Evolutionary conservation across 2,888 invertebrate genomes (phyloP), one percentile per base, ranked within the genome.

Genomic region (Theodoxus fluviatilis): DNA sequence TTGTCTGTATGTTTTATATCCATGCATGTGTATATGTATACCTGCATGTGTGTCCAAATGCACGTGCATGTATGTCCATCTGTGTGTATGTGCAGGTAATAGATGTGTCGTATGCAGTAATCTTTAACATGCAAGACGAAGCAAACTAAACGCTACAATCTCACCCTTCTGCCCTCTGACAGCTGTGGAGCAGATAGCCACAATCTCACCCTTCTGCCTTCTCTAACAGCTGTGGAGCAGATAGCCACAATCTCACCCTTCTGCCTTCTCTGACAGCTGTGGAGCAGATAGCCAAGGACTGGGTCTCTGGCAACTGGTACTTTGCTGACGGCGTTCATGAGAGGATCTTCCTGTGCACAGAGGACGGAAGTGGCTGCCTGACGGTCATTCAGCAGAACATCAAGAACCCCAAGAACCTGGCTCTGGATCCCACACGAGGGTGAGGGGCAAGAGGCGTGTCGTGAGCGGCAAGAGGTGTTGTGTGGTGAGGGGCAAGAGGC

Each of bases 291-390:
- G 92, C 92, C 6, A 86, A 92, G 76, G 95, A 96, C 88, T 96
- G 95, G 95, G 88, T 94, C 71, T 91, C 93, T 22, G 91, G 91
- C 79, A 94, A 94, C 89, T 94, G 94, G 94, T 96, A 94, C 89
- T 90, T 94, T 84, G 89, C 92, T 80, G 94, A 93, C 87, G 91
- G 90, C 80, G 89, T 88, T 69, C 90, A 91, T 75, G 92, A 91
- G 83, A 90, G 91, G 86, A 90, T 94, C 77, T 92, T 92, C 87
- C 89, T 92, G 78, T 94, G 94, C 88, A 90, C 90, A 73, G 88
- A 88, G 67, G 83, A 89, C 69, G 90, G 93, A 84, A 85, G 85
- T 67, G 88, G 90, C 81, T 95, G 95, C 87, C 90, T 91, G 71
- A 89, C 93, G 79, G 88, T 94, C 76, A 86, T 93, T 64, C 92